Percentiles rank a stretch among this genome's conserved stretches.
Conservation (phyloP, 1,140 invertebrate species). For the Hirudo medicinalis region DNA sequence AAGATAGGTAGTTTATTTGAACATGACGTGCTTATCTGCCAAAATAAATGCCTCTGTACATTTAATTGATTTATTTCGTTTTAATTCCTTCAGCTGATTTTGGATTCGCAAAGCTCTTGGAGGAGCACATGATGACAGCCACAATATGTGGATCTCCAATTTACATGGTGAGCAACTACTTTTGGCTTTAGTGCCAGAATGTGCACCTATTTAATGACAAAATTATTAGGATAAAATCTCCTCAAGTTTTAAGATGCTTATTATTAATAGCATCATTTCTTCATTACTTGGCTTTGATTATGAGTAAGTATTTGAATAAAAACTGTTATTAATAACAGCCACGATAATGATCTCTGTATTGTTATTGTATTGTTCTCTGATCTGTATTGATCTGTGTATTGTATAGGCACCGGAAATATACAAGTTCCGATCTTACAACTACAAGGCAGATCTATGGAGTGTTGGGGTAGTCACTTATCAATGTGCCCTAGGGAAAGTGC, state of each 20-base stretch:
- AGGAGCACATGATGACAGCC: not conserved
- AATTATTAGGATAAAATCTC: no score
- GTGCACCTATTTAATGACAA: not conserved
- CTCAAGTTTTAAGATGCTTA: not conserved
- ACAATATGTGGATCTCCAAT: constrained; percentile 10
- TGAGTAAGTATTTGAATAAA: constrained; percentile 1
- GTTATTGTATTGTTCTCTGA: no score
- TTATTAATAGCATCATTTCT: not conserved
- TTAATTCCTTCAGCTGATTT: constrained; percentile 6
- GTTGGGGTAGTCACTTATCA: not conserved
- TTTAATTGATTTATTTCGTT: not conserved
- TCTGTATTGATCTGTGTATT: no score
- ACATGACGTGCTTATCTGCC: no score
- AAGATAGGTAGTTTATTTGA: not conserved
- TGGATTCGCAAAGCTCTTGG: not conserved
- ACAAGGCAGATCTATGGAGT: constrained; percentile 4
- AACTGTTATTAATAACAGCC: not conserved
- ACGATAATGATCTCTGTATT: not conserved
- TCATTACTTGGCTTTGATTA: not conserved
- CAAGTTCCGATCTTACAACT: not conserved
- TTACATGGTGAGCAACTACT: not conserved
- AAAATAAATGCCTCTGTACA: not conserved
- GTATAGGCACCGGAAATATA: constrained; percentile 5
- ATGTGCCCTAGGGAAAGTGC: no score
- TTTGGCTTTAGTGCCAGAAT: not conserved